Evolutionary conservation across 2,888 invertebrate genomes (phyloP).

Genomic region (Copidosoma aretas): DNA sequence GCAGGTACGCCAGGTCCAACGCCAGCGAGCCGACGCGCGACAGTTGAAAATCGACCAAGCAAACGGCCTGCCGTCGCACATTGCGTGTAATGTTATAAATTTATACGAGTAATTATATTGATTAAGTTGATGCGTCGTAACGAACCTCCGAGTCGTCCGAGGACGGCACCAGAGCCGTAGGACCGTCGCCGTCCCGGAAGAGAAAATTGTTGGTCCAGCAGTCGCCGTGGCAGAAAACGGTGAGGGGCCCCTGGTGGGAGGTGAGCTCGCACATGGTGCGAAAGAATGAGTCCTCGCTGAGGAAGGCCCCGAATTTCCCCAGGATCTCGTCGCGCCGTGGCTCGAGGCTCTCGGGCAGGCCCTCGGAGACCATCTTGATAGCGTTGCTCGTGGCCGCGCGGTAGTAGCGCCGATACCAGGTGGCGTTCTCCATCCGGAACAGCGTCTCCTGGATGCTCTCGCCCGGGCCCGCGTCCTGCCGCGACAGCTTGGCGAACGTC

Average conservation of each 20-base stretch:
- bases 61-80: constrained; percentile 66
- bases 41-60: constrained; percentile 75
- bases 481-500: constrained; percentile 54
- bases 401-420: constrained; percentile 75
- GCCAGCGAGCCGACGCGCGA: constrained; percentile 75
- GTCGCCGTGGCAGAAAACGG: constrained; percentile 77
- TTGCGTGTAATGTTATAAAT: too few relatives aligned
- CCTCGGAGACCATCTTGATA: constrained; percentile 68
- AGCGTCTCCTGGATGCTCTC: constrained; percentile 65
- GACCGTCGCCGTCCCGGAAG: constrained; percentile 65
- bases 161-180: constrained; percentile 6
- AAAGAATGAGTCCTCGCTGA: constrained; percentile 72
- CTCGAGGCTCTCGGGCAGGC: constrained; percentile 58
- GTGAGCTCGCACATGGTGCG: constrained; percentile 72
- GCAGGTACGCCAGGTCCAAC: constrained; percentile 71
- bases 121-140: neutral
- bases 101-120: too few relatives aligned
- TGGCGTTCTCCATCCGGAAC: constrained; percentile 71
- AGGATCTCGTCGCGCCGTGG: constrained; percentile 65
- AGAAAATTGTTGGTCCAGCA: constrained; percentile 80
- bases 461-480: constrained; percentile 31
- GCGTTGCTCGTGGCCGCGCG: constrained; percentile 71
- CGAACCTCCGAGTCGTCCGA: constrained; percentile 45
- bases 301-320: constrained; percentile 68
- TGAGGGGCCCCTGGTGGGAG: constrained; percentile 69